phyloP scores from a whole-genome alignment of 2,888 invertebrate species.

The Cordilura impudica region DNA sequence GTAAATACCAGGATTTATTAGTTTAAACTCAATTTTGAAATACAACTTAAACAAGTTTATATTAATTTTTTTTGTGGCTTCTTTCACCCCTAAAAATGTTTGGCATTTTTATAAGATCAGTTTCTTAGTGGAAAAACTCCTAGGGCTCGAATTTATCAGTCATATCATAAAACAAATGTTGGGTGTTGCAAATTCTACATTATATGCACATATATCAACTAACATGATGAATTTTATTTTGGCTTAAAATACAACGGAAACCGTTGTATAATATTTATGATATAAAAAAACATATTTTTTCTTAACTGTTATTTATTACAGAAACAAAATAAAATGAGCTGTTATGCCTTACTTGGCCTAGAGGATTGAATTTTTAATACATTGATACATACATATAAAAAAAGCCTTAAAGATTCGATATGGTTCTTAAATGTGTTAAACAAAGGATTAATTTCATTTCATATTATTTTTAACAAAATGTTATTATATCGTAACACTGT shows the following conservation, averaged over 20 bases:
- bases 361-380: neutral
- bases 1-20: too few relatives aligned
- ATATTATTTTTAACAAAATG: too few relatives aligned
- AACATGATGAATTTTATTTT: too few relatives aligned
- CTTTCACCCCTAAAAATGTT: neutral
- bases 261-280: neutral
- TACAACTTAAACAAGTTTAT: too few relatives aligned
- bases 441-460: too few relatives aligned
- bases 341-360: neutral
- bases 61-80: too few relatives aligned
- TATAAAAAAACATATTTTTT: too few relatives aligned
- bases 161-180: constrained; percentile 42
- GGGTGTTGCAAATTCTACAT: constrained; percentile 13
- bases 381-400: too few relatives aligned
- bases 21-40: too few relatives aligned
- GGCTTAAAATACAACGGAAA: neutral
- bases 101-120: neutral
- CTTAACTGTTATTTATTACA: neutral
- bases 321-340: neutral
- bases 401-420: too few relatives aligned
- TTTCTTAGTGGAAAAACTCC: constrained; percentile 2
- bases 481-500: neutral
- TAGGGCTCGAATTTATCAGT: constrained; percentile 2
- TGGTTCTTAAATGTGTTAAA: too few relatives aligned
- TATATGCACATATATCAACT: neutral